Conservation (phyloP, 1,140 invertebrate genomes). For the Ceratosolen solmsi region DNA sequence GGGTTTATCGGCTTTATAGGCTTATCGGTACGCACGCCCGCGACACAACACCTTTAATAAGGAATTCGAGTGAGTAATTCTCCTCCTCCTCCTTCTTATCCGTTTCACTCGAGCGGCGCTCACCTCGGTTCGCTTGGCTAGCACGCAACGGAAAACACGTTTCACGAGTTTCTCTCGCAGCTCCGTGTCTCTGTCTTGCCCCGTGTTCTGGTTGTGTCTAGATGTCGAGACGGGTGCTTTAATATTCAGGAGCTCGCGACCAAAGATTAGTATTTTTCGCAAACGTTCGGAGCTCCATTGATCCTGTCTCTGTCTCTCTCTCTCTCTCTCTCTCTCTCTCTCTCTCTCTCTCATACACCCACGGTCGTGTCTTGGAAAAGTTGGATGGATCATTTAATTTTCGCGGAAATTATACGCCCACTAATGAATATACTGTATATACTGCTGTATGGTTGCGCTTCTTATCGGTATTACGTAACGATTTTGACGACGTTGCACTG, state of each 20-base stretch:
- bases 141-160: slow-evolving; percentile 26
- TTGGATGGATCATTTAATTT: too few relatives aligned
- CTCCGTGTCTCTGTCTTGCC: not conserved
- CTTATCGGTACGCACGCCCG: not conserved
- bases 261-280: not conserved
- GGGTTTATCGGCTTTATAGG: too few relatives aligned
- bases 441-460: too few relatives aligned
- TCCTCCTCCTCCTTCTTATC: not conserved
- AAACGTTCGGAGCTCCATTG: not conserved
- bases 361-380: too few relatives aligned
- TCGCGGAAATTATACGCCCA: too few relatives aligned
- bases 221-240: not conserved
- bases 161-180: not conserved
- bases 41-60: slow-evolving; percentile 24
- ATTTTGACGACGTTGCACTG: too few relatives aligned
- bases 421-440: too few relatives aligned
- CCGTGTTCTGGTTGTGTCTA: not conserved
- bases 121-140: not conserved
- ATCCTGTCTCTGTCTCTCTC: too few relatives aligned
- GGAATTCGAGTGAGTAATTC: not conserved
- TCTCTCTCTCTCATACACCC: too few relatives aligned
- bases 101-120: slow-evolving; percentile 4
- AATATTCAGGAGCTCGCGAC: slow-evolving; percentile 17
- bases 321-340: too few relatives aligned
- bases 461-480: too few relatives aligned